These are phyloP conservation scores for Diarsia mendica DNA, from an alignment of 2,888 invertebrate species.

Conservation along the genomic window DNA sequence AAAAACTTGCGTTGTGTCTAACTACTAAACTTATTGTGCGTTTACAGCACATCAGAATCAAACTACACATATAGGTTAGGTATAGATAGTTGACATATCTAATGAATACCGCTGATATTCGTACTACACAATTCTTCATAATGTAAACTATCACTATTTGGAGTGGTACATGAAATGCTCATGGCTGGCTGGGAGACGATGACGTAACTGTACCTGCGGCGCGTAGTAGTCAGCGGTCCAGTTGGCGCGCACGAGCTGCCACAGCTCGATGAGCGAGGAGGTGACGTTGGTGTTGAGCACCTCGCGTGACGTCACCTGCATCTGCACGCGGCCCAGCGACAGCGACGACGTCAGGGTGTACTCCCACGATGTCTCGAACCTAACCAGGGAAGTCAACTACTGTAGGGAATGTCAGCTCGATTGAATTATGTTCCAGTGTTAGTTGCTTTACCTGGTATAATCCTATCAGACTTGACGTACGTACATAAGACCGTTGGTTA, in stretches of 20 bases:
- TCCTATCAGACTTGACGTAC: not conserved
- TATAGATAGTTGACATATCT: no score
- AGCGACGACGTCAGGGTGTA: conserved; percentile 90
- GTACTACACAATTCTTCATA: not conserved
- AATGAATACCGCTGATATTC: not conserved
- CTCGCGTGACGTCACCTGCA: conserved; percentile 92
- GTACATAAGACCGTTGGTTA: not conserved
- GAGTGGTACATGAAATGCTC: not conserved
- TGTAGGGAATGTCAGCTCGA: not conserved
- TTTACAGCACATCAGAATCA: no score
- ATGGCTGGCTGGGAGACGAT: not conserved
- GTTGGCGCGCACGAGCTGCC: conserved; percentile 94
- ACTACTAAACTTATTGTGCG: no score
- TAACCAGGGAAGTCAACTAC: conserved; percentile 62
- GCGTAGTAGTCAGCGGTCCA: conserved; percentile 96
- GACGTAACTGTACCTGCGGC: conserved; percentile 73
- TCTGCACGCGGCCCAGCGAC: conserved; percentile 91
- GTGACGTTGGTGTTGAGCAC: conserved; percentile 97
- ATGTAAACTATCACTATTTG: not conserved
- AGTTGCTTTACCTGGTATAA: no score
- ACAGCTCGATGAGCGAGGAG: conserved; percentile 95
- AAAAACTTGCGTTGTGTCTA: no score
- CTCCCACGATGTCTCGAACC: conserved; percentile 93
- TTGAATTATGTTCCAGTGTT: no score
- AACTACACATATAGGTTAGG: no score